Percentiles rank a stretch among this genome's conserved stretches.
These are phyloP conservation scores for Ischnura elegans DNA, from an alignment of 2,888 invertebrate genomes.

Conservation along the genomic window DNA sequence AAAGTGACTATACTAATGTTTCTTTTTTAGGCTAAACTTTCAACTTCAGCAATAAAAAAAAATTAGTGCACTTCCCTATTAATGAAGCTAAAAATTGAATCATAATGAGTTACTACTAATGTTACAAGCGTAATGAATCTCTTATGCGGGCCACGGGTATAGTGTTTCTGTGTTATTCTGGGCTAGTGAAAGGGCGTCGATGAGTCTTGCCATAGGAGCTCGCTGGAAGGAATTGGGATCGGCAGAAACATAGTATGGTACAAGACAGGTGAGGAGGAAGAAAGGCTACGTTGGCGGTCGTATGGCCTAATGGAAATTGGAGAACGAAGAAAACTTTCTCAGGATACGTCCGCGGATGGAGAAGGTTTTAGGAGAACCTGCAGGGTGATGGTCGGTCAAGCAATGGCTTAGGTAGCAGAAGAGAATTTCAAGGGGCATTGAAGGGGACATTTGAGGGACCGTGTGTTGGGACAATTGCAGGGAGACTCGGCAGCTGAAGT, in stretches of 20 bases:
- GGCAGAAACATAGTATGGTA: not conserved
- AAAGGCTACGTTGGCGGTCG: not conserved
- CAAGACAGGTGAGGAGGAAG: not conserved
- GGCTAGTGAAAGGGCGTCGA: too few species aligned
- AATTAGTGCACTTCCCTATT: too few species aligned
- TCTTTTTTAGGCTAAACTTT: too few species aligned
- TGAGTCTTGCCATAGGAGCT: not conserved
- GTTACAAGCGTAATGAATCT: too few species aligned
- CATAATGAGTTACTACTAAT: too few species aligned
- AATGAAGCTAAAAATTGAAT: too few species aligned
- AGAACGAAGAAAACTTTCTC: not conserved
- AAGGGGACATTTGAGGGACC: not conserved
- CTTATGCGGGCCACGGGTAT: too few species aligned
- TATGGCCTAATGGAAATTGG: not conserved
- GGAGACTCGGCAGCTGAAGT: not conserved
- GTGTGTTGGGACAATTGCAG: not conserved
- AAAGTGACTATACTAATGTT: too few species aligned
- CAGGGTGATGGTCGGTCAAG: not conserved
- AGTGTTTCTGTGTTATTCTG: too few species aligned
- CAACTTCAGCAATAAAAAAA: too few species aligned
- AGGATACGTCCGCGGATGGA: not conserved
- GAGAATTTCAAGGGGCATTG: not conserved
- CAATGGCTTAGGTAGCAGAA: not conserved
- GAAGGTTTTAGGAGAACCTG: not conserved
- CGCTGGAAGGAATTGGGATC: not conserved